phyloP scores from a whole-genome alignment of 2,797 vertebrate species.

The Neopelma chrysocephalum region DNA sequence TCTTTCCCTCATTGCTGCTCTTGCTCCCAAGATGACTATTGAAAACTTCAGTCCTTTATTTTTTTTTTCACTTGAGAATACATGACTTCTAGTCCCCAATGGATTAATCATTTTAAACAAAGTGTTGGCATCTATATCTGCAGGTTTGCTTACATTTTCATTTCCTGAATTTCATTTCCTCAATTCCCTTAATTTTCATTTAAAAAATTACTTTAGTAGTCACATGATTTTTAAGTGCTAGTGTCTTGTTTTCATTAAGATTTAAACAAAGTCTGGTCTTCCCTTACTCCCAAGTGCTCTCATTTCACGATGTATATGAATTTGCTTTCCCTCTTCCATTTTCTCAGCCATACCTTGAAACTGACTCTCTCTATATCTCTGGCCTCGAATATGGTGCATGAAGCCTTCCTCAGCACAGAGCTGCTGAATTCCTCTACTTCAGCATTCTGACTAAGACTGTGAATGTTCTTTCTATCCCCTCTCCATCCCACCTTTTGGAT shows the following conservation, averaged over 20 bases:
- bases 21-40: not conserved
- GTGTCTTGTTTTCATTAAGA: not conserved
- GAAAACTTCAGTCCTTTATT: not conserved
- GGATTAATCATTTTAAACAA: not conserved
- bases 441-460: not conserved
- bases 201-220: not conserved
- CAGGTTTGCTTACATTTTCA: not conserved
- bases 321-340: not conserved
- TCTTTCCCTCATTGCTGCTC: not conserved
- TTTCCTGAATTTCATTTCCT: constrained; percentile 37
- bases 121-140: not conserved
- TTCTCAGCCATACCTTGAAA: not conserved
- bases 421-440: not conserved
- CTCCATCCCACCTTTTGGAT: not conserved
- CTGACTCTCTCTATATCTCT: not conserved
- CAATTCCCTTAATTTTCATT: not conserved
- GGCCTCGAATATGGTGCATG: not conserved
- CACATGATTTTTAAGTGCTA: not conserved
- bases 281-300: not conserved
- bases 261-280: not conserved
- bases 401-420: not conserved
- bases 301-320: not conserved
- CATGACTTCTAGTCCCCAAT: not conserved
- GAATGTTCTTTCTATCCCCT: not conserved
- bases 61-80: not conserved